phyloP scores from a whole-genome alignment of 2,888 invertebrate species.

The Trilocha varians region DNA sequence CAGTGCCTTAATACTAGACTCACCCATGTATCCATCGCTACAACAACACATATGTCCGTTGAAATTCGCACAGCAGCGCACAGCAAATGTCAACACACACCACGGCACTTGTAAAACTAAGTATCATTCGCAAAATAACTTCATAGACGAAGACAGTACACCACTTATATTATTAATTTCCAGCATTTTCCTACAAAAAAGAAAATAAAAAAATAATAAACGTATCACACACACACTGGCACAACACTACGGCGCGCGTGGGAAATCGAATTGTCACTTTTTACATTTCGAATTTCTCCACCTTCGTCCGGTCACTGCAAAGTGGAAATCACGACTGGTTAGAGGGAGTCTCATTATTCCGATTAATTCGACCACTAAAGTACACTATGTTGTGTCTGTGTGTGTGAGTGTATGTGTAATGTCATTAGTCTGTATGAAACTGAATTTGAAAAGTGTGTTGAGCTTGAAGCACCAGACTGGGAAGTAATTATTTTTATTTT shows the following conservation, averaged over 20 bases:
- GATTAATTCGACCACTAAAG: constrained; percentile 38
- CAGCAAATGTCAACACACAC: constrained; percentile 63
- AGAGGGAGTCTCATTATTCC: constrained; percentile 40
- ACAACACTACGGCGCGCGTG: constrained; percentile 47
- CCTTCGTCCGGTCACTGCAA: constrained; percentile 71
- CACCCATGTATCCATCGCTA: constrained; percentile 31
- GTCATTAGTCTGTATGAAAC: constrained; percentile 5
- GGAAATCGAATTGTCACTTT: constrained; percentile 38
- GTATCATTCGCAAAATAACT: constrained; percentile 72
- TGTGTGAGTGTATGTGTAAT: constrained; percentile 14
- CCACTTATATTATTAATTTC: constrained; percentile 72
- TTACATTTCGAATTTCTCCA: constrained; percentile 64
- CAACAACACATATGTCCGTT: constrained; percentile 27
- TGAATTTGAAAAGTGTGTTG: constrained; percentile 7
- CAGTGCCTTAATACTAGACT: constrained; percentile 19
- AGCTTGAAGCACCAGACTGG: background rate
- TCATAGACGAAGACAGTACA: constrained; percentile 68
- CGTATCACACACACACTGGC: constrained; percentile 44
- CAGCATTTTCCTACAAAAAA: constrained; percentile 72
- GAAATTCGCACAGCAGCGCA: constrained; percentile 48
- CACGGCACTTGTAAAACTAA: constrained; percentile 63
- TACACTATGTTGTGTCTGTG: constrained; percentile 42
- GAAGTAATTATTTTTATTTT: background rate
- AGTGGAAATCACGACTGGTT: constrained; percentile 70
- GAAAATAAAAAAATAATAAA: constrained; percentile 55